These are phyloP conservation scores for Calidris pugnax DNA, from an alignment of 2,113 vertebrate species.

Conservation along the genomic window DNA sequence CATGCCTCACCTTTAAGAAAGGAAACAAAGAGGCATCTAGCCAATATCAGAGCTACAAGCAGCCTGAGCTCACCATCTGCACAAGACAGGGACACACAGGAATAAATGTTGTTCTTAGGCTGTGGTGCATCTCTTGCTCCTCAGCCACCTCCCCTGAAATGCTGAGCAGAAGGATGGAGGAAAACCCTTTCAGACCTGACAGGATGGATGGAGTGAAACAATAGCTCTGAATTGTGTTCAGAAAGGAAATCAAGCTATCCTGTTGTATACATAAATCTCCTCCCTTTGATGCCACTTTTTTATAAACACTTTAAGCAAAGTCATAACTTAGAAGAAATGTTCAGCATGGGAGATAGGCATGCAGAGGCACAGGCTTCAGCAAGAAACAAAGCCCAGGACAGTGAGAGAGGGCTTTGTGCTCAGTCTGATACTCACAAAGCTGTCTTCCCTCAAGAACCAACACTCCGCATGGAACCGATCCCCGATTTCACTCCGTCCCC, in stretches of 20 bases:
- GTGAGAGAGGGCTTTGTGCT: neutral
- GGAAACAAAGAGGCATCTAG: neutral
- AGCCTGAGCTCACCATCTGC: neutral
- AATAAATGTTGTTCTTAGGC: neutral
- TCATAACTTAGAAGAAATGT: neutral
- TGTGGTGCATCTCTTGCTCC: rapidly evolving
- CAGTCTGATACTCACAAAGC: neutral
- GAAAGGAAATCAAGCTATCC: neutral
- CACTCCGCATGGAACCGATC: neutral
- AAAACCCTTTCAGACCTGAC: neutral
- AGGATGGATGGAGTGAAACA: neutral
- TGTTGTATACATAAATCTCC: neutral
- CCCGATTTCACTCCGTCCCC: neutral
- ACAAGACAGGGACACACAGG: rapidly evolving
- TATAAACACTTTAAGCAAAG: neutral
- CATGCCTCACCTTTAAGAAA: neutral
- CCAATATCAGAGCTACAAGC: neutral
- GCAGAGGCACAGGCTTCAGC: neutral
- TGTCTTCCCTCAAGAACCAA: neutral
- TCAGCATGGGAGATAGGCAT: neutral
- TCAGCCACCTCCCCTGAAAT: neutral
- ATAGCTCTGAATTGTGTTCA: neutral
- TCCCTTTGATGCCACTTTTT: neutral
- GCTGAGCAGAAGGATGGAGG: neutral
- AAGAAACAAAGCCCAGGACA: neutral